Evolutionary conservation across 2,797 vertebrate genomes (phyloP).

Genomic region (Sebastes trivittatus): DNA sequence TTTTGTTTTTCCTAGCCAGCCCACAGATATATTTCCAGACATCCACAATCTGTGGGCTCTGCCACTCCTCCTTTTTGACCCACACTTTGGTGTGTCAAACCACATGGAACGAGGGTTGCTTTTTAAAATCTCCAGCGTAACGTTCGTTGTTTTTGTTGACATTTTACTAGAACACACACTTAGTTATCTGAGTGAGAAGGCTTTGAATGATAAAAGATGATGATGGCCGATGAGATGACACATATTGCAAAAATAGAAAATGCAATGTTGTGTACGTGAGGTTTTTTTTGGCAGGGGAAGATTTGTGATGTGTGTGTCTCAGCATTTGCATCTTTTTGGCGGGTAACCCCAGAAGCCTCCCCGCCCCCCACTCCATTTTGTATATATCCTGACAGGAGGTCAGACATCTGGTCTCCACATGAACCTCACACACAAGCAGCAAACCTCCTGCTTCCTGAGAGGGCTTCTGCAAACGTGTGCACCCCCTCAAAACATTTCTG

Average conservation of each 20-base stretch:
- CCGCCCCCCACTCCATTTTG: not conserved
- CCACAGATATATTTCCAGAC: slow-evolving; percentile 34
- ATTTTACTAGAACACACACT: not conserved
- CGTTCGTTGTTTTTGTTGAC: not conserved
- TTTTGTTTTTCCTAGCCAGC: not conserved
- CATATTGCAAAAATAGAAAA: not conserved
- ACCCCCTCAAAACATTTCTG: slow-evolving; percentile 39
- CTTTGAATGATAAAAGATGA: not conserved
- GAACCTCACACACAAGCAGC: slow-evolving; percentile 32
- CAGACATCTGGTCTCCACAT: slow-evolving; percentile 79
- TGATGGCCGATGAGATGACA: not conserved
- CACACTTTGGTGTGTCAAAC: slow-evolving; percentile 10
- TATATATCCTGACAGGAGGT: slow-evolving; percentile 52
- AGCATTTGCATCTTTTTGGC: slow-evolving; percentile 14
- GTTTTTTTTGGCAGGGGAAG: slow-evolving; percentile 1
- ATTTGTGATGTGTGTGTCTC: not conserved
- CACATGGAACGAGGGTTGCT: not conserved
- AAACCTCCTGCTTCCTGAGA: slow-evolving; percentile 43
- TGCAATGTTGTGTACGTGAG: not conserved
- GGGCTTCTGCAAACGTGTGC: slow-evolving; percentile 26
- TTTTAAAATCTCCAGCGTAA: slow-evolving; percentile 10
- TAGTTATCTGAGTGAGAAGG: not conserved
- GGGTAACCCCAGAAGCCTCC: slow-evolving; percentile 11
- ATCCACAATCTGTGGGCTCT: slow-evolving; percentile 3
- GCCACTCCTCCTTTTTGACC: slow-evolving; percentile 15